Base-by-base conservation (phyloP, 2,888 invertebrate species). In the Epistrophe eligans region DNA sequence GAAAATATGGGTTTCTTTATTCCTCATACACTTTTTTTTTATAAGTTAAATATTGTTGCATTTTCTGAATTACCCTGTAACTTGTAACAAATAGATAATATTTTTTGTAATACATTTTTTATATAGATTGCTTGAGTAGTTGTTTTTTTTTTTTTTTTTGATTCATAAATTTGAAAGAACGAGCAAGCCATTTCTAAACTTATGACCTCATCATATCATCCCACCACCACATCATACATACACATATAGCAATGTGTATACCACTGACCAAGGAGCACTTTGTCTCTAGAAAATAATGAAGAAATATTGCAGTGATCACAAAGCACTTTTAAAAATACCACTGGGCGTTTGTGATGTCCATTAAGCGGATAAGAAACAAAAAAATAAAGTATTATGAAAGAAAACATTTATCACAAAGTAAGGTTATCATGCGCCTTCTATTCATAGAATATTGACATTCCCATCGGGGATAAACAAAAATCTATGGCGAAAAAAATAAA, bases 321-420 rank as follows among this genome's bases (percentile, higher is more conserved):
- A 58, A 58, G 17, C 38, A 52, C 38, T 64, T 64, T 45, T n/a
- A 5, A 64, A 64, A 66, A 52, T 15, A 15, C 66, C 15, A 13
- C 19, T 15, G 62, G 70, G 28, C 76, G 62, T 55, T 64, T 55
- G 32, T 81, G 73, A 40, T 74, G 77, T 85, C 81, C 81, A 85
- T 81, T 85, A 85, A 81, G 81, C 81, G 73, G 81, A 74, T 85
- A 79, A 77, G 77, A 77, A 62, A 73, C 74, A 73, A 73, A 79
- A 77, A 73, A 55, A 77, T 52, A 67, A 10, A 19, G 10, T 10
- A 13, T 3, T 15, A 55, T 28, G 70, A 66, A 45, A 40, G 66
- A 17, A 74, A 32, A 32, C n/a, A 38, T 38, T 9, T 45, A 57
- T 43, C 17, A 57, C 17, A 35, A 43, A 55, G 19, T 60, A 43